Percentiles rank a stretch among this genome's conserved stretches.
These are phyloP conservation scores for Drosophila elegans DNA, from an alignment of 1,140 invertebrate genomes.

Conservation along the genomic window DNA sequence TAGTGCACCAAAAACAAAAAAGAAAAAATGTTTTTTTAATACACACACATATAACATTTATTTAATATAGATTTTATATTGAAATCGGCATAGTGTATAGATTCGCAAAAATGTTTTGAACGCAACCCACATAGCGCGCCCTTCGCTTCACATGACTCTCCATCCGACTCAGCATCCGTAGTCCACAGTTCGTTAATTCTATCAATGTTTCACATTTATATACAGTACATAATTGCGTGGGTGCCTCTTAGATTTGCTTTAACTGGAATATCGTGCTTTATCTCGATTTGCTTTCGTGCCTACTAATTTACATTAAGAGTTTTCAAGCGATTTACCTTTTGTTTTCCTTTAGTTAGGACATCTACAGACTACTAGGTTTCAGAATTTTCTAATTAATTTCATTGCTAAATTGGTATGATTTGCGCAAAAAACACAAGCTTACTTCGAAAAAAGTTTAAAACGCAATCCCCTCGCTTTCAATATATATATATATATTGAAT, in stretches of 20 bases:
- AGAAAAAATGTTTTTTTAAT: conserved; percentile 7
- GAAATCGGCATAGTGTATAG: conserved; percentile 71
- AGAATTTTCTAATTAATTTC: conserved; percentile 69
- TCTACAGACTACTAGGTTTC: conserved; percentile 67
- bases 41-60: conserved; percentile 80
- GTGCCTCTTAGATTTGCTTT: conserved; percentile 56
- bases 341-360: conserved; percentile 37
- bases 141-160: conserved; percentile 28
- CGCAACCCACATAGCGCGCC: conserved; percentile 14
- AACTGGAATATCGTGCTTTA: conserved; percentile 53
- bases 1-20: too few species aligned
- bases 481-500: conserved; percentile 50
- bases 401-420: conserved; percentile 56
- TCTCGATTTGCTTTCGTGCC: conserved; percentile 26
- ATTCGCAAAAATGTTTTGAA: conserved; percentile 67
- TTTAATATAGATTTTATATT: conserved; percentile 74
- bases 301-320: conserved; percentile 67
- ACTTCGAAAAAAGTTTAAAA: conserved; percentile 44
- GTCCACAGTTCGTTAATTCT: conserved; percentile 46
- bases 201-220: conserved; percentile 79
- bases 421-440: conserved; percentile 57
- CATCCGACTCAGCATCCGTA: conserved; percentile 13
- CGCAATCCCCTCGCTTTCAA: conserved; percentile 49
- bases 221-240: conserved; percentile 71
- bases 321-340: conserved; percentile 45